Conservation (phyloP, 2,888 invertebrate species). For the Hanleya hanleyi region DNA sequence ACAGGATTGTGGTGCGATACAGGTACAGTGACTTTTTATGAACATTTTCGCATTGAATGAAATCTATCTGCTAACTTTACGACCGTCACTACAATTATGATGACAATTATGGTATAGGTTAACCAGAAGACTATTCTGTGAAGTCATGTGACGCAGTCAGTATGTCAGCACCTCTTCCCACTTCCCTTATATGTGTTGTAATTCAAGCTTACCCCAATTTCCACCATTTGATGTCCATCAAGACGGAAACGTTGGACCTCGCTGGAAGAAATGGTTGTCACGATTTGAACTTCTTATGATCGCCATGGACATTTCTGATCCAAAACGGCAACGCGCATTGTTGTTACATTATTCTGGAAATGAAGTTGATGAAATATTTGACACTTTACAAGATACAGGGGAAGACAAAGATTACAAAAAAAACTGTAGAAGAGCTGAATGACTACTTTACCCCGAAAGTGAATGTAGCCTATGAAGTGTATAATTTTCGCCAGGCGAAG, state of each 20-base stretch:
- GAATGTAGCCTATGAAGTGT: constrained; percentile 8
- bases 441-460: constrained; percentile 13
- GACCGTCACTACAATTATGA: too few relatives aligned
- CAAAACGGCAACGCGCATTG: neutral
- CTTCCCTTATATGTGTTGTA: too few relatives aligned
- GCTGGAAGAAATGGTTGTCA: constrained; percentile 8
- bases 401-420: neutral
- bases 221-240: neutral
- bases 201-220: neutral
- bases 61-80: too few relatives aligned
- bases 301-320: neutral
- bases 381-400: constrained; percentile 12
- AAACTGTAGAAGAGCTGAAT: neutral
- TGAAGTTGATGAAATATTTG: constrained; percentile 16
- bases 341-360: constrained; percentile 16
- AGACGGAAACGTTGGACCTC: neutral
- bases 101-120: too few relatives aligned
- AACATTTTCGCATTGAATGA: too few relatives aligned
- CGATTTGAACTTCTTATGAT: constrained; percentile 14
- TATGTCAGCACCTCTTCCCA: too few relatives aligned
- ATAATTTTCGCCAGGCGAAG: constrained; percentile 4
- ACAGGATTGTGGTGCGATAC: too few relatives aligned
- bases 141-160: too few relatives aligned
- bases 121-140: too few relatives aligned
- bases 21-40: too few relatives aligned